Percentiles rank a stretch among this genome's conserved stretches.
phyloP scores from a whole-genome alignment of 2,888 invertebrate genomes.

The Hyposoter didymator region DNA sequence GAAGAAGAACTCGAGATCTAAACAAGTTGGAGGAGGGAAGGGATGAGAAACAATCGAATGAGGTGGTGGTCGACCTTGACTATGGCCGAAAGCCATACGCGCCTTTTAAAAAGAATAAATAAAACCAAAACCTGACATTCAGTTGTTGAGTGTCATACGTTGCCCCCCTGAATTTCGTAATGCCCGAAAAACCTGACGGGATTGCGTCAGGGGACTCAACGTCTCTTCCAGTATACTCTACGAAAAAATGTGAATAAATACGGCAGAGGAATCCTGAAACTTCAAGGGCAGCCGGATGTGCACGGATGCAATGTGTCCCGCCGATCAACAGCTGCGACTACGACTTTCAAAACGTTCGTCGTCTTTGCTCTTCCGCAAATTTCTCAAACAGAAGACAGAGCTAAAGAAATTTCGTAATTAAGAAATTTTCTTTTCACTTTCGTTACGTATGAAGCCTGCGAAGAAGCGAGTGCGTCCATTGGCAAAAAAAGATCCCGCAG shows the following conservation, averaged over 20 bases:
- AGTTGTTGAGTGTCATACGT: not conserved
- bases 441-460: not conserved
- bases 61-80: slow-evolving; percentile 46
- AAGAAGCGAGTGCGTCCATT: not conserved
- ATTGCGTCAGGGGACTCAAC: not conserved
- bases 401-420: not conserved
- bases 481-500: not conserved
- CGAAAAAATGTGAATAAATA: not conserved
- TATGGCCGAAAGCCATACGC: slow-evolving; percentile 71
- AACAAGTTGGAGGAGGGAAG: slow-evolving; percentile 2
- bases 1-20: slow-evolving; percentile 87
- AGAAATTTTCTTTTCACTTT: not conserved
- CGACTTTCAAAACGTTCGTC: not conserved
- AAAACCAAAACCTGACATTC: slow-evolving; percentile 13
- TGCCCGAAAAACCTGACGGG: not conserved
- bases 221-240: not conserved
- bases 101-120: slow-evolving; percentile 26
- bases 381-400: not conserved
- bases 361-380: not conserved
- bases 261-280: not conserved
- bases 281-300: not conserved
- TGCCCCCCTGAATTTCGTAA: not conserved
- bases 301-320: not conserved
- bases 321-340: not conserved
- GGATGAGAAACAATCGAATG: slow-evolving; percentile 11